Evolutionary conservation across 2,888 invertebrate genomes (phyloP).

Genomic region (Carterocephalus palaemon): DNA sequence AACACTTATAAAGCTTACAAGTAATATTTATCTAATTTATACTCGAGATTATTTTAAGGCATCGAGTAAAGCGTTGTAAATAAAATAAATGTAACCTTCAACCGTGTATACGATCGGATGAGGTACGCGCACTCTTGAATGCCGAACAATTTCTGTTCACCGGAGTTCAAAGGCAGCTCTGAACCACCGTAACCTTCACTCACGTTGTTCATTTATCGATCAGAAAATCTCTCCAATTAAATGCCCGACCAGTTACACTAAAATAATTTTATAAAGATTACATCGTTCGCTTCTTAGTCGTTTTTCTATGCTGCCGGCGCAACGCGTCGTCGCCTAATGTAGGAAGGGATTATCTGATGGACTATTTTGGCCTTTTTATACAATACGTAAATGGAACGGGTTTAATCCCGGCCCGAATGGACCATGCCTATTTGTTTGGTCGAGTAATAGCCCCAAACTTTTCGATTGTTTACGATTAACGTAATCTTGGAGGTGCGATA

Average conservation of each 20-base stretch:
- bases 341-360: slow-evolving; percentile 11
- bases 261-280: slow-evolving; percentile 24
- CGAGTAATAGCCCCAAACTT: slow-evolving; percentile 18
- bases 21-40: slow-evolving; percentile 11
- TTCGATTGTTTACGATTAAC: slow-evolving; percentile 23
- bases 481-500: slow-evolving; percentile 18
- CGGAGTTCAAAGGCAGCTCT: slow-evolving; percentile 24
- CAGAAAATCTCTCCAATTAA: slow-evolving; percentile 26
- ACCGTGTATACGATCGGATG: slow-evolving; percentile 16
- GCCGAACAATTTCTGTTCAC: slow-evolving; percentile 22
- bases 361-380: slow-evolving; percentile 22
- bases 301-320: slow-evolving; percentile 9
- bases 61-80: slow-evolving; percentile 18
- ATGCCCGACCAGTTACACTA: slow-evolving; percentile 23
- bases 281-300: slow-evolving; percentile 7
- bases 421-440: slow-evolving; percentile 18
- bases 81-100: slow-evolving; percentile 23
- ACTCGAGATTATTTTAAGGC: slow-evolving; percentile 16
- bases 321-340: slow-evolving; percentile 8
- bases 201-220: slow-evolving; percentile 25
- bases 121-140: slow-evolving; percentile 17
- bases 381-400: slow-evolving; percentile 14
- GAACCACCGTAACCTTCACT: slow-evolving; percentile 24
- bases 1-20: neutral
- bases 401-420: slow-evolving; percentile 10